Base-by-base conservation (phyloP, 2,113 vertebrate species). In the Podilymbus podiceps region DNA sequence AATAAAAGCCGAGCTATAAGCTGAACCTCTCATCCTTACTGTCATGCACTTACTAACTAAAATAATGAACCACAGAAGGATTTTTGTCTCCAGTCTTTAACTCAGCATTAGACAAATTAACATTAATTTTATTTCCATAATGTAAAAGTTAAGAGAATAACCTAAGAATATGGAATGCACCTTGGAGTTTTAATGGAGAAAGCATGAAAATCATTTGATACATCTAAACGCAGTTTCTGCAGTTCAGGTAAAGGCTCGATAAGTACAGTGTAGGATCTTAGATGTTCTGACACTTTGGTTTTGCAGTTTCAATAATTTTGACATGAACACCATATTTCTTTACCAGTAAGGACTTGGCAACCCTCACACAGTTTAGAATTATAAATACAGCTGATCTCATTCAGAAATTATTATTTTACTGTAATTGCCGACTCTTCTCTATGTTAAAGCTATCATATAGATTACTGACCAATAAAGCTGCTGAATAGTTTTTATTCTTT, bases 121-220 rank as follows among this genome's bases (percentile, higher is more conserved):
- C 0, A 0, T 49, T 64, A 0, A 11, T 68, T 67, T 89, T 85
- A 49, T 42, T 14, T 13, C 19, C 40, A 50, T 15, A n/a, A 5
- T 50, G 9, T 21, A 74, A 90, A 90, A 95, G 90, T 68, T 53
- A 46, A 49, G 30, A 89, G 83, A 95, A 66, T 55, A 83, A 35
- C 14, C 4, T 50, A 40, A 49, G 28, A 88, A 67, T 69, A 83
- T 28, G 10, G 9, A 88, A 50, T 55, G 47, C 4, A 38, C 12
- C 23, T 42, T 66, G 16, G 20, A 91, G 14, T 8, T 69, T 62
- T 85, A 69, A 75, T 50, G 42, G 13, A 82, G n/a, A 53, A 76
- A 75, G 19, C 15, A 53, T 42, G 25, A 47, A 87, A 83, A n/a
- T 77, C 1, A 46, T 80, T 28, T 74, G 19, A 49, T 64, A 49